A percentile compares a stretch with the other conserved stretches of the same genome.
Conservation (phyloP, 2,797 vertebrate genomes). For the Lagodon rhomboides region DNA sequence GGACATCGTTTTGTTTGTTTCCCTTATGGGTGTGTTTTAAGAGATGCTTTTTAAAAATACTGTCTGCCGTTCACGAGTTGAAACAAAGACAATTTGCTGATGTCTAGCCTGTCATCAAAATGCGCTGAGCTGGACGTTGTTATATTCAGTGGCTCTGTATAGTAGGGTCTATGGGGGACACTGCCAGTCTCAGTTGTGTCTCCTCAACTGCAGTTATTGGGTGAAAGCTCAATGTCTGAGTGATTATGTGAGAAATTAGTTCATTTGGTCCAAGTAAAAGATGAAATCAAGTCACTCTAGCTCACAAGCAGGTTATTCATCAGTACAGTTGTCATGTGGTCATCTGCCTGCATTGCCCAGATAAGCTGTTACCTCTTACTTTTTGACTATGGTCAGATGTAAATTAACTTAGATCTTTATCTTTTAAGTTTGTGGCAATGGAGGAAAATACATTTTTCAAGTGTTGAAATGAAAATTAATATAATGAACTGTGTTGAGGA, state of each 20-base stretch:
- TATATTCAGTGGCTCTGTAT: slow-evolving; percentile 26
- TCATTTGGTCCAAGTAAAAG: neutral
- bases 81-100: slow-evolving; percentile 59
- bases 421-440: too few relatives aligned
- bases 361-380: too few relatives aligned
- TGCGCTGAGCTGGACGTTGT: slow-evolving; percentile 52
- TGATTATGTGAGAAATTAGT: neutral
- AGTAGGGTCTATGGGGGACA: slow-evolving; percentile 10
- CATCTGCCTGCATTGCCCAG: neutral
- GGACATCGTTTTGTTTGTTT: neutral
- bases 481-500: neutral
- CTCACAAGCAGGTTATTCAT: neutral
- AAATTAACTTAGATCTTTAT: too few relatives aligned
- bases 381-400: too few relatives aligned
- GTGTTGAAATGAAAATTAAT: neutral
- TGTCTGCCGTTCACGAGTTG: slow-evolving; percentile 19
- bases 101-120: slow-evolving; percentile 67
- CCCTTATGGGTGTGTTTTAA: slow-evolving; percentile 10
- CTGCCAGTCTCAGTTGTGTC: neutral
- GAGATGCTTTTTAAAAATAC: slow-evolving; percentile 26
- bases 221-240: neutral
- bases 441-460: neutral
- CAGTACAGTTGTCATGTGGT: neutral
- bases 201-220: neutral
- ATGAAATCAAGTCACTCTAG: neutral